A percentile compares a stretch with the other conserved stretches of the same genome.
Conservation (phyloP, 2,113 vertebrate species). For the Chrysemys picta region DNA sequence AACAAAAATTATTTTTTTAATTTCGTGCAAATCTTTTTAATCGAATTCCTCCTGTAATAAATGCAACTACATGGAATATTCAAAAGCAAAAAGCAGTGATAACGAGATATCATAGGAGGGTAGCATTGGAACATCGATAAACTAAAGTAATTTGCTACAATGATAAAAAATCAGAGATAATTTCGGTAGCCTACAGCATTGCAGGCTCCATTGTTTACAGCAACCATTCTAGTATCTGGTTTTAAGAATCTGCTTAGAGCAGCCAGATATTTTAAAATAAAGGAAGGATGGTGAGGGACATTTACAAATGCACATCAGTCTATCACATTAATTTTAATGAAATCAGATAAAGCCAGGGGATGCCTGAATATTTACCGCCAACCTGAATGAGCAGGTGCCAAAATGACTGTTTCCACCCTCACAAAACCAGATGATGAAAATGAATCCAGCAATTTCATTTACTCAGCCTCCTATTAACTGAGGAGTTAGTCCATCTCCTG, state of each 20-base stretch:
- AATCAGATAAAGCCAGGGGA: constrained; percentile 12
- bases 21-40: not conserved
- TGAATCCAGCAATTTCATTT: constrained; percentile 19
- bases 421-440: constrained; percentile 8
- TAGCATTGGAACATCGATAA: not conserved
- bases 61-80: not conserved
- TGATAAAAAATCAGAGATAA: not conserved
- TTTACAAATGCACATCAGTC: constrained; percentile 11
- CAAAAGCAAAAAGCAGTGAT: not conserved
- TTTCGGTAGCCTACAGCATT: not conserved
- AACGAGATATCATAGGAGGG: not conserved
- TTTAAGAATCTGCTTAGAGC: not conserved
- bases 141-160: not conserved
- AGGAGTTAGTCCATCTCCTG: not conserved
- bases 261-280: not conserved
- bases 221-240: not conserved
- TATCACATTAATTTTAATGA: constrained; percentile 18
- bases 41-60: not conserved
- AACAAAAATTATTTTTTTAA: not conserved
- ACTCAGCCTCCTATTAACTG: not conserved
- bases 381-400: not conserved
- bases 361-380: not conserved
- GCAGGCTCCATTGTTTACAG: not conserved
- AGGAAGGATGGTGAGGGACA: constrained; percentile 1
- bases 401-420: not conserved